Base-by-base conservation (phyloP, 2,888 invertebrate genomes). In the Cheilosia impressa region DNA sequence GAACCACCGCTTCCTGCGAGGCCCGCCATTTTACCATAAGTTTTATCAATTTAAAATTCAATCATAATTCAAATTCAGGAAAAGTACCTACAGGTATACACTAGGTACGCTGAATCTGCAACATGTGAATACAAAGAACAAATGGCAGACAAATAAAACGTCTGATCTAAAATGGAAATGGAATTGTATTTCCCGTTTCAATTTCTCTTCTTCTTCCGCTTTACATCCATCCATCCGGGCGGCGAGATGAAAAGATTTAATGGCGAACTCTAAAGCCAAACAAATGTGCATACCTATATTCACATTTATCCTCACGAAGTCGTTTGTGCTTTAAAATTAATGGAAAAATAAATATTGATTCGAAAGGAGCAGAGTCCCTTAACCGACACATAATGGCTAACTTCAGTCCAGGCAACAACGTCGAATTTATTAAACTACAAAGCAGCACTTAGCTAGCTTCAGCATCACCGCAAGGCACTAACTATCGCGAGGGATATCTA, bases 151-250 rank as follows among this genome's bases (percentile, higher is more conserved):
- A 76, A 38, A 72, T 75, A 71, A 47, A 77, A 62, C 34, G 76
- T 63, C 72, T 72, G 76, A 77, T 81, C 85, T 75, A 85, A 77
- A 81, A 81, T 85, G 85, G 77, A 81, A 85, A 81, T 85, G 85
- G 81, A 81, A 85, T 77, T 81, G 66, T 66, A 80, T 85, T 85
- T 81, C 57, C 45, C 72, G 57, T 68, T 62, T 85, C 76, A 69
- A 60, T 80, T 55, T 71, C 69, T 38, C 34, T 52, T 69, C 50
- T 57, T 57, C 34, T 19, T 24, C n/a, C 34, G 38, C 43, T 50
- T 47, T 57, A 38, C 65, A 72, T 24, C 19, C 63, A 43, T 52
- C 57, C 58, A 24, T 27, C 38, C 27, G 63, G 73, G 31, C 45
- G 73, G 31, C 45, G 24, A 68, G 68, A 76, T 57, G 62, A 71